phyloP scores from a whole-genome alignment of 2,888 invertebrate genomes.

The Synanthedon tipuliformis region DNA sequence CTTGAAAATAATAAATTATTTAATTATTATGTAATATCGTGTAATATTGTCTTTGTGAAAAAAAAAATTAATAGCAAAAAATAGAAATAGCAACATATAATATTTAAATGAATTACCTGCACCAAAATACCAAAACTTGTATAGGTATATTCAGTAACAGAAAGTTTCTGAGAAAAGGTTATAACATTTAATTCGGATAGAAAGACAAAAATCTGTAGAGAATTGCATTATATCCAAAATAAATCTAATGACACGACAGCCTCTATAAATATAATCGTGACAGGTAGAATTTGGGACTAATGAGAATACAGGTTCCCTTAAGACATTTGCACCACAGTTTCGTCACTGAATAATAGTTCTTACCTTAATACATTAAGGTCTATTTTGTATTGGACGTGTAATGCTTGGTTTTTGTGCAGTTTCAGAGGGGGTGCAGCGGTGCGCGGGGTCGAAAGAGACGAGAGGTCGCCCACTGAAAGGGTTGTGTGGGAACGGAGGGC shows the following conservation, averaged over 20 bases:
- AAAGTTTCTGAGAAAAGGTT: no score
- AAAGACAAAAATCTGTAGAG: slow-evolving; percentile 48
- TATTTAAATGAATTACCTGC: no score
- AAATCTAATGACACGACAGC: slow-evolving; percentile 70
- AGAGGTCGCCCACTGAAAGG: slow-evolving; percentile 60
- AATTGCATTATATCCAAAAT: slow-evolving; percentile 68
- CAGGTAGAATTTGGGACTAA: slow-evolving; percentile 67
- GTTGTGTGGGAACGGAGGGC: slow-evolving; percentile 71
- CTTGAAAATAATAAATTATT: no score
- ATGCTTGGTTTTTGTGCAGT: slow-evolving; percentile 37
- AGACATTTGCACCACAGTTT: slow-evolving; percentile 14
- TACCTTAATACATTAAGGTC: slow-evolving; percentile 7
- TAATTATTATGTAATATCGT: no score
- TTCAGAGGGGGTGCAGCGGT: slow-evolving; percentile 17
- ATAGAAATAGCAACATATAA: no score
- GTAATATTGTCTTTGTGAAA: no score
- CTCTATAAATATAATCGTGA: slow-evolving; percentile 63
- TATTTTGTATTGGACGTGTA: slow-evolving; percentile 17
- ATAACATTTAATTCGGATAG: slow-evolving; percentile 13
- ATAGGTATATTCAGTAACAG: no score
- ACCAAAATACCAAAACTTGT: no score
- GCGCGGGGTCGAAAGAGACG: slow-evolving; percentile 30
- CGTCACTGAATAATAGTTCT: slow-evolving; percentile 8
- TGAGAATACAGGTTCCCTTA: slow-evolving; percentile 23
- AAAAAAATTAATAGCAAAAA: no score